Evolutionary conservation across 1,140 invertebrate genomes (phyloP).

Genomic region (Chironomus striatipennis): DNA sequence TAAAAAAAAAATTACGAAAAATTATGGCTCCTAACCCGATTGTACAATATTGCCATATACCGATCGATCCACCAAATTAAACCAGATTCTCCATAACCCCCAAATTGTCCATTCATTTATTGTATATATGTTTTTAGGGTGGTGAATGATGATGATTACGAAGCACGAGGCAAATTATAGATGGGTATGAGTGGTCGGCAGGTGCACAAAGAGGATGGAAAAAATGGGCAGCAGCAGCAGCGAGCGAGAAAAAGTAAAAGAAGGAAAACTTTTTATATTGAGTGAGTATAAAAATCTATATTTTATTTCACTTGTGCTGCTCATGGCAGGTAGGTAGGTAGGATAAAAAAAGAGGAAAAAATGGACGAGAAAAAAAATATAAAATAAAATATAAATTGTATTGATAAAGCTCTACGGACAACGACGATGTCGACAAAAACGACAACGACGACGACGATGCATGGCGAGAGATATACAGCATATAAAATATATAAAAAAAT

Average conservation of each 20-base stretch:
- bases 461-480: background rate
- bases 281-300: slow-evolving; percentile 22
- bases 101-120: too few relatives aligned
- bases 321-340: background rate
- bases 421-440: background rate
- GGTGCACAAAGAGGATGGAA: background rate
- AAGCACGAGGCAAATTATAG: background rate
- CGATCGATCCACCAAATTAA: too few relatives aligned
- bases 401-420: background rate
- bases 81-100: too few relatives aligned
- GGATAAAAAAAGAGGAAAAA: background rate
- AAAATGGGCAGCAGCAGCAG: background rate
- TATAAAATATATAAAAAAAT: background rate
- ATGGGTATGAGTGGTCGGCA: background rate
- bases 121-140: too few relatives aligned
- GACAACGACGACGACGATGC: slow-evolving; percentile 3
- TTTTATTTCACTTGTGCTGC: background rate
- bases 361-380: slow-evolving; percentile 16
- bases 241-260: background rate
- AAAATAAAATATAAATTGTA: background rate
- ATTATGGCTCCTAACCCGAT: too few relatives aligned
- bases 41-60: too few relatives aligned
- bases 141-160: too few relatives aligned
- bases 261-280: background rate
- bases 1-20: too few relatives aligned